These are phyloP conservation scores for Oligia latruncula DNA, from an alignment of 2,888 invertebrate genomes.

Conservation along the genomic window DNA sequence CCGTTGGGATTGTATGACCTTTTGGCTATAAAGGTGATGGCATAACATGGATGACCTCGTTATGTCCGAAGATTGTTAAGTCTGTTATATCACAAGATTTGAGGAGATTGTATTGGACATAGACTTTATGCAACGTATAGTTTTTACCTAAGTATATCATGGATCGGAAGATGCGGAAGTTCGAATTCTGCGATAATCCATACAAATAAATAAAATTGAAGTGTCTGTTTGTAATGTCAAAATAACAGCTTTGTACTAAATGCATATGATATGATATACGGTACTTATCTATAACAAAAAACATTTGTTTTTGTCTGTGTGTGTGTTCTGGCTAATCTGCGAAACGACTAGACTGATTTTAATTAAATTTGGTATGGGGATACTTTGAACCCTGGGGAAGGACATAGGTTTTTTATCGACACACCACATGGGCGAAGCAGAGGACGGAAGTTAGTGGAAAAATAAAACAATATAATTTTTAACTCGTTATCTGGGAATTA, in stretches of 20 bases:
- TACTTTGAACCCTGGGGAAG: no score
- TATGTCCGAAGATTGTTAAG: constrained; percentile 21
- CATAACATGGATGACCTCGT: constrained; percentile 38
- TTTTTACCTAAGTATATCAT: neutral
- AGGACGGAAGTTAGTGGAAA: neutral
- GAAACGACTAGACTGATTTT: neutral
- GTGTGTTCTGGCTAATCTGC: neutral
- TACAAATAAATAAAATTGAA: neutral
- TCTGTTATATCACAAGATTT: constrained; percentile 19
- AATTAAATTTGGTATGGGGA: no score
- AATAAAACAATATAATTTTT: neutral
- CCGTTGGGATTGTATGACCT: constrained; percentile 58
- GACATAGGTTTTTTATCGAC: neutral
- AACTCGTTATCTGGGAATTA: neutral
- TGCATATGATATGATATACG: no score
- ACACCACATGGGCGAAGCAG: no score
- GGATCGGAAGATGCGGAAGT: no score
- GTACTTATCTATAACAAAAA: no score
- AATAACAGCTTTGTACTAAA: no score
- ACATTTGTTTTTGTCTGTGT: no score
- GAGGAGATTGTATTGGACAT: neutral
- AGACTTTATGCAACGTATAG: neutral
- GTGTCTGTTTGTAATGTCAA: neutral
- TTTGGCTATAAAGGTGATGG: constrained; percentile 39
- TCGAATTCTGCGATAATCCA: neutral